These are phyloP conservation scores for Diorhabda elongata DNA, from an alignment of 1,140 invertebrate species.

Conservation along the genomic window DNA sequence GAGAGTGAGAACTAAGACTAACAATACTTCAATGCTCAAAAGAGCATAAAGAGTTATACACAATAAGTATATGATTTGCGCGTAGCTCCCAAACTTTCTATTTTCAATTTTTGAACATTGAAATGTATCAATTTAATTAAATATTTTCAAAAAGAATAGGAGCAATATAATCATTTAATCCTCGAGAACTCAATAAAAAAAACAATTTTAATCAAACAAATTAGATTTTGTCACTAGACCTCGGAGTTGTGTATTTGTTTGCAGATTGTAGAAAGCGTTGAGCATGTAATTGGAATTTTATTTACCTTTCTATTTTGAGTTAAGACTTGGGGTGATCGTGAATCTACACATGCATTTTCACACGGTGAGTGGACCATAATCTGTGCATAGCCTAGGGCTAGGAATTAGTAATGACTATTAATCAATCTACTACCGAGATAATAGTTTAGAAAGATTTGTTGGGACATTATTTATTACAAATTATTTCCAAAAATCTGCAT, in stretches of 20 bases:
- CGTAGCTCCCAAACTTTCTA: too few relatives aligned
- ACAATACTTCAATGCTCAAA: too few relatives aligned
- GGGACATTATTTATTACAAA: too few relatives aligned
- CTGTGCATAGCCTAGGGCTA: background rate
- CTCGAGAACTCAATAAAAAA: background rate
- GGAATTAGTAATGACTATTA: background rate
- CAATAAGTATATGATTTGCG: too few relatives aligned
- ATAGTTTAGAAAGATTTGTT: too few relatives aligned
- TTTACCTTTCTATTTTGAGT: background rate
- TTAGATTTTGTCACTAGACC: background rate
- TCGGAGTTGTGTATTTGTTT: background rate
- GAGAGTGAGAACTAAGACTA: too few relatives aligned
- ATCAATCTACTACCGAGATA: too few relatives aligned
- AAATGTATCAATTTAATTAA: too few relatives aligned
- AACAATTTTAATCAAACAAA: background rate
- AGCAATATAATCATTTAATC: background rate
- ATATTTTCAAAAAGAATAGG: too few relatives aligned
- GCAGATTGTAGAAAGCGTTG: background rate
- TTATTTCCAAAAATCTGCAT: too few relatives aligned
- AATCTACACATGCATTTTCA: background rate
- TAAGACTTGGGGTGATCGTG: background rate
- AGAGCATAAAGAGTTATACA: too few relatives aligned
- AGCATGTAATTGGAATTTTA: background rate
- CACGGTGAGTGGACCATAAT: background rate
- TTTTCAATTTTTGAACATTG: too few relatives aligned